These are phyloP conservation scores for Yponomeuta evonymella DNA, from an alignment of 2,888 invertebrate species.

Conservation along the genomic window DNA sequence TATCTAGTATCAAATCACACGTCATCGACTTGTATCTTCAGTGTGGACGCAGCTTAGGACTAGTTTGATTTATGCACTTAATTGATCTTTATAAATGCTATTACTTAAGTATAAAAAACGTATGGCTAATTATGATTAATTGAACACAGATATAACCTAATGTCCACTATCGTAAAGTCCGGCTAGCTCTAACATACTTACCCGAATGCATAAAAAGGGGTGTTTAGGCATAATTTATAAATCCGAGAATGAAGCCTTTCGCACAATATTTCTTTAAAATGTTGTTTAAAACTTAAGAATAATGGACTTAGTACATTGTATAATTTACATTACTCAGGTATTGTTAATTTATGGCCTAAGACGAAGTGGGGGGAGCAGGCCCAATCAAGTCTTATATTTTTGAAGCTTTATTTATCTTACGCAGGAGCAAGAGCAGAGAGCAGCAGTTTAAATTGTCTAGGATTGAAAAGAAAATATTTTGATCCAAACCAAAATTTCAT, in stretches of 20 bases:
- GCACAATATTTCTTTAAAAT: not conserved
- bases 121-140: not conserved
- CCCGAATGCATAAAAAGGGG: not conserved
- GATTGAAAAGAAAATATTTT: too few relatives aligned
- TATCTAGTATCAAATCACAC: not conserved
- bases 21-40: not conserved
- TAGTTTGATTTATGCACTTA: not conserved
- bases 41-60: not conserved
- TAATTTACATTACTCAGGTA: too few relatives aligned
- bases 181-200: not conserved
- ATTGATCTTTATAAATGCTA: not conserved
- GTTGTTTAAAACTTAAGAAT: not conserved
- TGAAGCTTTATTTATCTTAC: too few relatives aligned
- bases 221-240: not conserved
- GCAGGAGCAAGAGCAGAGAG: too few relatives aligned
- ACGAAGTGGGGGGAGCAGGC: too few relatives aligned
- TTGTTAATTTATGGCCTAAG: too few relatives aligned
- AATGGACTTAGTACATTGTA: not conserved
- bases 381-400: too few relatives aligned
- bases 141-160: not conserved
- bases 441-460: too few relatives aligned
- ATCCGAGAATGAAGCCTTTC: not conserved
- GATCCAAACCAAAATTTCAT: too few relatives aligned
- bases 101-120: not conserved
- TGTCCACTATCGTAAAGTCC: not conserved